These are phyloP conservation scores for Ormyrus labotus DNA, from an alignment of 2,888 invertebrate species.

Conservation along the genomic window DNA sequence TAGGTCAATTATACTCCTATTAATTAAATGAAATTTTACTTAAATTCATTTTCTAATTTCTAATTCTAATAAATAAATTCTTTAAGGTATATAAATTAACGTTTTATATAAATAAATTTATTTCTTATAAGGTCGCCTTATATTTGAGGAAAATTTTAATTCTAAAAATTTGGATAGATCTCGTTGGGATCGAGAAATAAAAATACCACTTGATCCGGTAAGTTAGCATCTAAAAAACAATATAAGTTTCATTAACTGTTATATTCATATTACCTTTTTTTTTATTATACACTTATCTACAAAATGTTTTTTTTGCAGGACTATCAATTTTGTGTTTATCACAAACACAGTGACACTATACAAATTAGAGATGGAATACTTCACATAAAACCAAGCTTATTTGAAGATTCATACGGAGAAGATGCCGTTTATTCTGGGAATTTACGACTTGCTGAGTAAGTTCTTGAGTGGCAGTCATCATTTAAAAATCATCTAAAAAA, in stretches of 20 bases:
- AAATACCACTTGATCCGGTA: constrained; percentile 67
- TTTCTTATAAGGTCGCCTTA: constrained; percentile 56
- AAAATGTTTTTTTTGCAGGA: constrained; percentile 62
- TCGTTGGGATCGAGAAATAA: constrained; percentile 65
- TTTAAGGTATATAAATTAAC: too few species aligned
- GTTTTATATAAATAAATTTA: constrained; percentile 2
- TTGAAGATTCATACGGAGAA: constrained; percentile 67
- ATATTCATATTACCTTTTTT: background rate
- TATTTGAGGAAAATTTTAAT: constrained; percentile 82
- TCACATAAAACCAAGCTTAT: constrained; percentile 64
- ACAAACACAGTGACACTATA: constrained; percentile 63
- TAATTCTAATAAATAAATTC: too few species aligned
- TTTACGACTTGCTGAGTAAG: constrained; percentile 66
- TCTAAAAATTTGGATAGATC: constrained; percentile 53
- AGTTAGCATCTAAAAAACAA: constrained; percentile 45
- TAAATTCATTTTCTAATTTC: too few species aligned
- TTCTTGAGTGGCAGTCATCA: background rate
- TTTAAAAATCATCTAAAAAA: too few species aligned
- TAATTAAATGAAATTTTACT: constrained; percentile 38
- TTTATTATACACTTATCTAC: too few species aligned
- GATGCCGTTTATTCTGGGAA: constrained; percentile 63
- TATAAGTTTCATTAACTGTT: background rate
- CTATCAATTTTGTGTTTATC: constrained; percentile 71
- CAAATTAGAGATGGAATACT: constrained; percentile 63
- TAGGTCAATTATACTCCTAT: constrained; percentile 25